Evolutionary conservation across 2,113 vertebrate species (phyloP), one percentile per base, ranked within the genome.

Genomic region (Oreochromis aureus): DNA sequence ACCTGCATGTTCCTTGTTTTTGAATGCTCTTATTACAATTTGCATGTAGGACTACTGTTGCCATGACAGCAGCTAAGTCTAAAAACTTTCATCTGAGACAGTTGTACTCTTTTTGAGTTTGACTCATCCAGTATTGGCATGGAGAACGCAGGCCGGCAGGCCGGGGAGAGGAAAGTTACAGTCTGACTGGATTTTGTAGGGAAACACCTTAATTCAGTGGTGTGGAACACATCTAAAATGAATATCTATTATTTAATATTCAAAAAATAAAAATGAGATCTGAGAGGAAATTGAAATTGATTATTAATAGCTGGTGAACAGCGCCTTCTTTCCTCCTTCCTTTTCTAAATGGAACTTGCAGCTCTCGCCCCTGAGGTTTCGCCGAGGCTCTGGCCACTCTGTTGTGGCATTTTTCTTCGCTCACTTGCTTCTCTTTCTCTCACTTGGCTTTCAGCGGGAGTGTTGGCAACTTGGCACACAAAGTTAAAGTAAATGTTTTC

Each of bases 261-360:
- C 24, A 6, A 36, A 84, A 82, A 66, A 80, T 88, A 81, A 32
- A 79, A 83, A 87, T 81, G 51, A 55, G 34, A 69, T 79, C 71
- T 63, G 46, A 85, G 81, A 90, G 86, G 88, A 93, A 89, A 90
- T 89, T 85, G 55, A 86, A 84, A 91, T 89, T 82, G 86, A 91
- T 89, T 84, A 84, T 90, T 87, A 87, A 91, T 90, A 81, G 32
- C 30, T 24, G 9, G 19, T 11, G 51, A 53, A 46, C 7, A 61
- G 34, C 39, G 9, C 46, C 59, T 12, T 82, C 27, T 61, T 54
- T 82, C 71, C 10, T 34, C 41, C 80, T 83, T 82, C 69, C 19
- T 83, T 27, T 69, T 73, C 82, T 76, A 66, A 80, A 87, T 84
- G 80, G 36, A 76, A 19, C 5, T 44, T 34, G 27, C 12, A 44